Base-by-base conservation (phyloP, 2,888 invertebrate species). In the Cataglyphis altisquamis region DNA sequence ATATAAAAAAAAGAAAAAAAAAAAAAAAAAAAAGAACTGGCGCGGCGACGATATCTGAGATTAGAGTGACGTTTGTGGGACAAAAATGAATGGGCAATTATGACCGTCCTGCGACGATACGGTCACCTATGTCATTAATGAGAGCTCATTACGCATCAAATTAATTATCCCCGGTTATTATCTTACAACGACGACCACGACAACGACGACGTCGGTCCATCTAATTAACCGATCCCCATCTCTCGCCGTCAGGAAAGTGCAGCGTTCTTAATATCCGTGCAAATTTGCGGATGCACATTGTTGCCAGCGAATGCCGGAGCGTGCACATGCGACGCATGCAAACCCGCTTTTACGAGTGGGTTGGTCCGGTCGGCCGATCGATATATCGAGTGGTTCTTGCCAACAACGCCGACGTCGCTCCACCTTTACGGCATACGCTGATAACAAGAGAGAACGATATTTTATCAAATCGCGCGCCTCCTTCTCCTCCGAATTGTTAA, bases 361-460 rank as follows among this genome's bases (percentile, higher is more conserved):
- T 82, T 64, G 85, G 90, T 67, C 82, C 70, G 48, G 48, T 52
- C 87, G 82, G 78, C 84, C 86, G 91, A 92, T 94, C 94, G 91
- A 94, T 94, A 93, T 92, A 93, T 94, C 91, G 93, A 93, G 89
- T 92, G 89, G 86, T 91, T 91, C 90, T 91, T 90, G 88, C 91
- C 82, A 73, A 87, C 84, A 72, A 87, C 84, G 80, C 78, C 60
- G 48, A 52, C 74, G 84, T 88, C 86, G 89, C 89, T 88, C 92
- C 91, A 90, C 90, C 92, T 92, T 90, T 87, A 81, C 89, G 91
- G 89, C 92, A 93, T 93, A 92, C 92, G 93, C 91, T 93, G 93
- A 93, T 93, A 93, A 92, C 90, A 85, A 88, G 88, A 6, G 48
- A 2, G 48, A 48, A 74, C 74, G 88, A 89, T 91, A 92, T 92